Conservation (phyloP, 1,140 invertebrate genomes). For the Venustaconcha ellipsiformis region DNA sequence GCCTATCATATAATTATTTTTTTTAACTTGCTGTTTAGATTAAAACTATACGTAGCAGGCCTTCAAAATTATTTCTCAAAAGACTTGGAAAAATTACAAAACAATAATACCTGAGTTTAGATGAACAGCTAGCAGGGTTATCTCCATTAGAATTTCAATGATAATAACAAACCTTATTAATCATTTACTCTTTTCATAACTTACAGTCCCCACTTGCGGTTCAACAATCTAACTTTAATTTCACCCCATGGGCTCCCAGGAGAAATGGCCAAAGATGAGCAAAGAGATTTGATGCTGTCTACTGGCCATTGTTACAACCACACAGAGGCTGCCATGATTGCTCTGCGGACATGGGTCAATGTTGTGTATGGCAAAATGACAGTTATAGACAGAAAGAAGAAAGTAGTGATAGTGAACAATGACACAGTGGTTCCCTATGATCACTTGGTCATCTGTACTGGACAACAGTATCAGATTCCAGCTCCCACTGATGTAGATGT, state of each 20-base stretch:
- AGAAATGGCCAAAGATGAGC: conserved; percentile 62
- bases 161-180: neutral
- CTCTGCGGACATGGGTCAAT: conserved; percentile 66
- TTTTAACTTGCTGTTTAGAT: too few species aligned
- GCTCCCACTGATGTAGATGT: conserved; percentile 56
- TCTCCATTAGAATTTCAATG: neutral
- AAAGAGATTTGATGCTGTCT: conserved; percentile 55
- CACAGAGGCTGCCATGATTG: conserved; percentile 58
- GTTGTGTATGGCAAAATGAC: conserved; percentile 68
- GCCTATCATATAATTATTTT: too few species aligned
- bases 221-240: conserved; percentile 72
- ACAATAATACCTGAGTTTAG: too few species aligned
- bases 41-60: too few species aligned
- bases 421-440: conserved; percentile 64
- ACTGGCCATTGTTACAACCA: conserved; percentile 59
- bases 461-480: conserved; percentile 65
- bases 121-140: too few species aligned
- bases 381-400: conserved; percentile 65
- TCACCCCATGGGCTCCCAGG: conserved; percentile 77
- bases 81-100: too few species aligned
- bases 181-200: conserved; percentile 1
- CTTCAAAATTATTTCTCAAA: too few species aligned
- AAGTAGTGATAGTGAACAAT: conserved; percentile 62
- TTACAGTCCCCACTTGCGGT: conserved; percentile 67
- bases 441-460: conserved; percentile 65